Base-by-base conservation (phyloP, 2,113 vertebrate species). In the Myotis davidii region DNA sequence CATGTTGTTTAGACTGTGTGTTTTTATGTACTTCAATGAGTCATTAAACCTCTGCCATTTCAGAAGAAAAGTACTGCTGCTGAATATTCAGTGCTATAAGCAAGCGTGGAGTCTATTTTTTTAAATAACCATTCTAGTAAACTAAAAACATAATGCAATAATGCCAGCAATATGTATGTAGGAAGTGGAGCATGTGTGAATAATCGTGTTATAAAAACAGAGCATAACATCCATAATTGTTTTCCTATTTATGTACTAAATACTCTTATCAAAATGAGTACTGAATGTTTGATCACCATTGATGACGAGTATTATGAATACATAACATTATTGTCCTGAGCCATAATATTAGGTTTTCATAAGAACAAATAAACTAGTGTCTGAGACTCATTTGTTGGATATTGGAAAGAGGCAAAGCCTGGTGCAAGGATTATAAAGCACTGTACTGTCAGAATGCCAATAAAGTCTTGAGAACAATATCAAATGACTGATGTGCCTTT, bases 11-110 rank as follows among this genome's bases (percentile, higher is more conserved):
- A 97, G 86, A 96, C 95, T 83, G 81, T 82, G 73, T 92, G 89
- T 93, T 96, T 98, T 97, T 94, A 98, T 78, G 83, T 61, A 95
- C 96, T 96, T 86, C 1, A 96, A 89, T 84, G 85, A 97, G 78
- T 82, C 34, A 85, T 85, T 95, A 97, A 98, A 93, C 54, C 85
- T 97, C 79, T 97, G 93, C 97, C 91, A 97, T 91, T 73, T 97
- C 77, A 95, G 72, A 98, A 96, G 96, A 97, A 79, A 34, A 94
- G 48, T 86, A 77, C 23, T 96, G 85, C 81, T 96, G 34, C 84
- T 97, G 96, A 97, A 98, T 86, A 98, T 91, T 96, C 96, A 92
- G 91, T 96, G 95, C 76, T 94, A 74, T 52, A 97, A 96, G 61
- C 77, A 96, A 52, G 1, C 20, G 23, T 67, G 21, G 76, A 94